These are phyloP conservation scores for Euphydryas editha DNA, from an alignment of 2,888 invertebrate species.

Conservation along the genomic window DNA sequence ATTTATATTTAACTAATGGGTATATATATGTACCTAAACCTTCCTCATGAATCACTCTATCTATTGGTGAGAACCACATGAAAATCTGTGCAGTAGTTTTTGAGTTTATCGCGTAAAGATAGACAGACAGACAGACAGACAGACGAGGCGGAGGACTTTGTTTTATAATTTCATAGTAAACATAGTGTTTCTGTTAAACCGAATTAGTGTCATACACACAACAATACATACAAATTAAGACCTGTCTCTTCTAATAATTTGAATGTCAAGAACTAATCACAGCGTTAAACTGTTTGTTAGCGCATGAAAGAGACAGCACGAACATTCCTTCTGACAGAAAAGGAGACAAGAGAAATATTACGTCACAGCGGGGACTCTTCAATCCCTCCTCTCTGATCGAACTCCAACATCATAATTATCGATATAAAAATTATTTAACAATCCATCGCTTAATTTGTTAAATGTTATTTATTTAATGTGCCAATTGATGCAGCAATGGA, in stretches of 20 bases:
- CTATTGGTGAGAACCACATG: too few species aligned
- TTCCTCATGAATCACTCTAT: too few species aligned
- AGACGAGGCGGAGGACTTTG: too few species aligned
- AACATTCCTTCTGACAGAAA: conserved; percentile 73
- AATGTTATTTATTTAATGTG: neutral
- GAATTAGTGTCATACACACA: neutral
- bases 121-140: too few species aligned
- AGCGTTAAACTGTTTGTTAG: conserved; percentile 76
- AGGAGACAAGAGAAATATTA: conserved; percentile 78
- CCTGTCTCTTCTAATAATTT: conserved; percentile 44
- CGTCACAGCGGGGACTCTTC: conserved; percentile 80
- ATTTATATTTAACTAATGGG: too few species aligned
- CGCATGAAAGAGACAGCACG: conserved; percentile 74
- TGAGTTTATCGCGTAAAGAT: too few species aligned
- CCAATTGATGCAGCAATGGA: conserved; percentile 50
- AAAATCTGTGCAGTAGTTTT: too few species aligned
- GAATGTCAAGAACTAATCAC: conserved; percentile 62
- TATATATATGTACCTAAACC: too few species aligned
- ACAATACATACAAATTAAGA: neutral
- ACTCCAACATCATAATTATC: conserved; percentile 12
- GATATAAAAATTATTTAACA: neutral
- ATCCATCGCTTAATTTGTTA: conserved; percentile 49
- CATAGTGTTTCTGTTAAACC: too few species aligned
- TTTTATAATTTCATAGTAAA: too few species aligned
- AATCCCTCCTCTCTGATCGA: conserved; percentile 53